Evolutionary conservation across 2,113 vertebrate species (phyloP), one percentile per base, ranked within the genome.

Genomic region (Oncorhynchus keta): DNA sequence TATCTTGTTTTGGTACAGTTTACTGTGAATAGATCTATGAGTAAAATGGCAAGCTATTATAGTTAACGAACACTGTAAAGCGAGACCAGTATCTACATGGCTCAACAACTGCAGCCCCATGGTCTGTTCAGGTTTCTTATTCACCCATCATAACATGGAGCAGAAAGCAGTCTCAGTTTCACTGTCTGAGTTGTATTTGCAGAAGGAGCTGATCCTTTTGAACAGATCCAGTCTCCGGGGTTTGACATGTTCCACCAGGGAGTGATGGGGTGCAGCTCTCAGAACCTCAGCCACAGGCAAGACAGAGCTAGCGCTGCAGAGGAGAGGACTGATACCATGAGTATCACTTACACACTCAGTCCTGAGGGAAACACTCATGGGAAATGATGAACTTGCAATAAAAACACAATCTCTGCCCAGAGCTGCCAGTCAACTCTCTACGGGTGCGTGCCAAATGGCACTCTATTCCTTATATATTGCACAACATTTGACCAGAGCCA

Each of bases 171-270:
- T 55, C 16, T 13, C 16, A 55, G 88, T 84, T 85, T 87, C 78
- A 82, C 86, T 32, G 75, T 72, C 81, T 88, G 82, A 89, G 84
- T 91, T 88, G 81, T 81, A 88, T 90, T 84, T 83, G 87, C 89
- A 86, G 59, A 81, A 78, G 87, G 86, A 87, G 88, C 74, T 77
- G 68, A 80, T 90, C 88, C 90, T 89, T 89, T 88, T 86, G 72
- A 88, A 88, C 88, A 92, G 91, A 90, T 88, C 80, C 81, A 85
- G 51, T 30, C 51, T 55, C 51, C 55, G 61, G n/a, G 55, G 9
- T 87, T 84, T 89, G 88, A 73, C 91, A 69, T 90, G 90, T 92
- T 89, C 82, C 85, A 89, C 92, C 86, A 88, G 80, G 82, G 86
- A 88, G 75, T 28, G 78, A 87, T 81, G 83, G 82, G 86, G 77